Evolutionary conservation across 2,888 invertebrate genomes (phyloP).

Genomic region (Polydrusus tereticollis): DNA sequence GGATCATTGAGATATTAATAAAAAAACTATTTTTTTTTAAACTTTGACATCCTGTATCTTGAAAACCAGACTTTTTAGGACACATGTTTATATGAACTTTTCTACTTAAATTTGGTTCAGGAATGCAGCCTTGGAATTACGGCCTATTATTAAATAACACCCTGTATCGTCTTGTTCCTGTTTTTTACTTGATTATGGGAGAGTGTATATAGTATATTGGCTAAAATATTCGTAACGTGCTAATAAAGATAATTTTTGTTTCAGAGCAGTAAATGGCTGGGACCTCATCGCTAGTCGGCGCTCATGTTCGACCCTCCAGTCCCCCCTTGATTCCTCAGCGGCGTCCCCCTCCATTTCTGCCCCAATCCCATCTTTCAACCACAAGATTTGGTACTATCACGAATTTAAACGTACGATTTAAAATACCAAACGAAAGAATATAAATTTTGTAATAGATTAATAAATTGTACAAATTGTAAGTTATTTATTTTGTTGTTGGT

Average conservation of each 20-base stretch:
- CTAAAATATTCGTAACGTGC: too few relatives aligned
- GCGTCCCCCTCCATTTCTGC: constrained; percentile 67
- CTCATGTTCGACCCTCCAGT: constrained; percentile 67
- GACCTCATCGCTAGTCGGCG: constrained; percentile 59
- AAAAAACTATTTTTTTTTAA: too few relatives aligned
- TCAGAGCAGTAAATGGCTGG: constrained; percentile 66
- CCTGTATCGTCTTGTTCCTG: too few relatives aligned
- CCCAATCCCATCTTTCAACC: constrained; percentile 35
- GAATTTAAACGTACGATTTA: constrained; percentile 34
- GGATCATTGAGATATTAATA: too few relatives aligned
- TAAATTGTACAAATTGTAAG: constrained; percentile 28
- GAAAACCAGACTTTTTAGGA: too few relatives aligned
- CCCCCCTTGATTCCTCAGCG: constrained; percentile 67
- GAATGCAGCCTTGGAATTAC: too few relatives aligned
- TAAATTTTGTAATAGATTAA: constrained; percentile 9
- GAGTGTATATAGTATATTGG: too few relatives aligned
- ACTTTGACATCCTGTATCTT: too few relatives aligned
- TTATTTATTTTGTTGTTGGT: constrained; percentile 43
- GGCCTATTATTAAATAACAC: too few relatives aligned
- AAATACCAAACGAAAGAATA: constrained; percentile 25
- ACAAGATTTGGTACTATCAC: constrained; percentile 25
- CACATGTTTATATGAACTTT: too few relatives aligned
- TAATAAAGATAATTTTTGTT: constrained; percentile 59
- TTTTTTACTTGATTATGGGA: too few relatives aligned
- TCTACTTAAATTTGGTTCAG: too few relatives aligned